Evolutionary conservation across 1,140 invertebrate species (phyloP).

Genomic region (Hyphantria cunea): DNA sequence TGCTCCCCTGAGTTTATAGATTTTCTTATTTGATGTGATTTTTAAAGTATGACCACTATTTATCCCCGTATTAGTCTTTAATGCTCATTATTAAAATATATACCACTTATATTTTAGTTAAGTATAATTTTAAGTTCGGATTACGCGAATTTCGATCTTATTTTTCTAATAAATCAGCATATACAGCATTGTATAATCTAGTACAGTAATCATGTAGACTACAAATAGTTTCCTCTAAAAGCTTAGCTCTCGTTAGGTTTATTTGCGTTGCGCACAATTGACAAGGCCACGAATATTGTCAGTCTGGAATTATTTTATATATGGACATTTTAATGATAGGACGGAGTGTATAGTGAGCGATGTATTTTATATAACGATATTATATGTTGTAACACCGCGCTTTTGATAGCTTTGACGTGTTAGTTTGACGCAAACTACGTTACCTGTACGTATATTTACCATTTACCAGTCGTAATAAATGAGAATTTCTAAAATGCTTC

Average conservation of each 20-base stretch:
- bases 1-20: conserved; percentile 40
- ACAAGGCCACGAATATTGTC: conserved; percentile 26
- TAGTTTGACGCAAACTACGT: conserved; percentile 23
- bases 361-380: conserved; percentile 48
- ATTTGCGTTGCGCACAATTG: conserved; percentile 67
- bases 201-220: conserved; percentile 58
- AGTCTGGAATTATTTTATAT: conserved; percentile 39
- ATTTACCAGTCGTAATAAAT: conserved; percentile 18
- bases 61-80: conserved; percentile 71
- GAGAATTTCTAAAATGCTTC: conserved; percentile 32
- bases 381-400: conserved; percentile 42
- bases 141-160: conserved; percentile 51
- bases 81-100: conserved; percentile 78
- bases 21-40: conserved; percentile 64
- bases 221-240: conserved; percentile 53
- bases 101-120: conserved; percentile 75
- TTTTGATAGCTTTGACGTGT: conserved; percentile 63
- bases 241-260: conserved; percentile 58
- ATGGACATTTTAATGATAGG: conserved; percentile 40
- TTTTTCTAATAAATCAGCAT: conserved; percentile 50
- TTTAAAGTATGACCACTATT: conserved; percentile 70
- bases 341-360: conserved; percentile 37
- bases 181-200: conserved; percentile 63
- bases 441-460: conserved; percentile 26
- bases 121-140: conserved; percentile 69